Conservation (phyloP, 1,140 invertebrate genomes). For the Neelides sp. region DNA sequence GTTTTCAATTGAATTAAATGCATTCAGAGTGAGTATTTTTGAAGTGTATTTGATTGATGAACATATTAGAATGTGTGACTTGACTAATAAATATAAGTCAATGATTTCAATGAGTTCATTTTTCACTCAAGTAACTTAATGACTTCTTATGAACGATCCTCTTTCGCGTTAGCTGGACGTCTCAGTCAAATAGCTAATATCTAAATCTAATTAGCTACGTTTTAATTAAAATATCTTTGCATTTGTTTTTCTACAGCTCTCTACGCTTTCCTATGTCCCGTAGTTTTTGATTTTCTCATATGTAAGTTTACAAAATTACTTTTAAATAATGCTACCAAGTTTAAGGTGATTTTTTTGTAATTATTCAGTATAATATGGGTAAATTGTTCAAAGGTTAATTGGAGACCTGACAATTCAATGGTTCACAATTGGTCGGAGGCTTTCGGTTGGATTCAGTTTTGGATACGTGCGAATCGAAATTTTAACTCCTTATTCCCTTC, state of each 20-base stretch:
- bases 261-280: conserved; percentile 15
- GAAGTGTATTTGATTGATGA: no score
- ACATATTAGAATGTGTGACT: no score
- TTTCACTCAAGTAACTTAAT: no score
- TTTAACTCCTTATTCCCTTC: conserved; percentile 41
- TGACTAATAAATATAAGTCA: no score
- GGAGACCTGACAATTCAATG: conserved; percentile 40
- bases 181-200: conserved; percentile 24
- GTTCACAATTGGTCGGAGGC: conserved; percentile 33
- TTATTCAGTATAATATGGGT: conserved; percentile 5
- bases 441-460: conserved; percentile 39
- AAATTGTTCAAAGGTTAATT: conserved; percentile 35
- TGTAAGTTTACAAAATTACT: conserved; percentile 15
- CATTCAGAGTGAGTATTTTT: no score
- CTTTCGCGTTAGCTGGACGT: conserved; percentile 19
- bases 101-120: no score
- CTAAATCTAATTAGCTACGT: background rate
- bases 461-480: conserved; percentile 44
- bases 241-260: conserved; percentile 15
- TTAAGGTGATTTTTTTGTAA: background rate
- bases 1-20: no score
- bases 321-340: background rate
- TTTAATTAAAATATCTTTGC: background rate
- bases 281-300: conserved; percentile 26
- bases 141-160: no score